Conservation (phyloP, 2,888 invertebrate genomes). For the Tyria jacobaeae region DNA sequence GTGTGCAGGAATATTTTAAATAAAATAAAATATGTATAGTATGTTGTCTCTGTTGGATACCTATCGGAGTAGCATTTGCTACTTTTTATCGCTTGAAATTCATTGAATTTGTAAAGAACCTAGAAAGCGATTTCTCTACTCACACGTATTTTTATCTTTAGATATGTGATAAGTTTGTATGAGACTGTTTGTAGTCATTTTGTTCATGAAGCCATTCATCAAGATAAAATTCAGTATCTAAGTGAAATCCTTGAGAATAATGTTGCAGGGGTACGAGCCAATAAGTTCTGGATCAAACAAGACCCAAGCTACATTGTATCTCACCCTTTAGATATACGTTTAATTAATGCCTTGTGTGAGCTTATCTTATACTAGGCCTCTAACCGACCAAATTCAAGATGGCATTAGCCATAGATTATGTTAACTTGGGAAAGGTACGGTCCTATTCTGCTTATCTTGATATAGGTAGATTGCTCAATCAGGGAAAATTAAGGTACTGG, state of each 20-base stretch:
- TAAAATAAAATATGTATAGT: too few species aligned
- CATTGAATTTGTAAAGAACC: too few species aligned
- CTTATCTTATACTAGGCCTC: constrained; percentile 54
- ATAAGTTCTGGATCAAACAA: background rate
- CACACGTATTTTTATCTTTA: too few species aligned
- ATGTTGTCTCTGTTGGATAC: too few species aligned
- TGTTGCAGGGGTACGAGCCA: background rate
- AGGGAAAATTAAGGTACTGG: constrained; percentile 2
- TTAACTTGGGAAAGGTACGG: constrained; percentile 28
- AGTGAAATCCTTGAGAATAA: background rate
- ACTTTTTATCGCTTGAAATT: too few species aligned
- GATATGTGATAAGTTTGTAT: background rate
- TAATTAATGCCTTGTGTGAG: constrained; percentile 56
- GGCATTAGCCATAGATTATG: constrained; percentile 50
- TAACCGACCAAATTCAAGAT: constrained; percentile 51
- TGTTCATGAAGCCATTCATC: background rate
- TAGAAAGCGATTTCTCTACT: too few species aligned
- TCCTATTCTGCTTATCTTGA: constrained; percentile 21
- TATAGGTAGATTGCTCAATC: constrained; percentile 15
- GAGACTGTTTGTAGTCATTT: background rate
- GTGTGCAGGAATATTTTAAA: too few species aligned
- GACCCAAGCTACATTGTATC: constrained; percentile 29
- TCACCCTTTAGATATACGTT: constrained; percentile 40
- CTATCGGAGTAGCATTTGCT: too few species aligned
- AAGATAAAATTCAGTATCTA: background rate